Evolutionary conservation across 2,888 invertebrate species (phyloP).

Genomic region (Calliphora vomitoria): DNA sequence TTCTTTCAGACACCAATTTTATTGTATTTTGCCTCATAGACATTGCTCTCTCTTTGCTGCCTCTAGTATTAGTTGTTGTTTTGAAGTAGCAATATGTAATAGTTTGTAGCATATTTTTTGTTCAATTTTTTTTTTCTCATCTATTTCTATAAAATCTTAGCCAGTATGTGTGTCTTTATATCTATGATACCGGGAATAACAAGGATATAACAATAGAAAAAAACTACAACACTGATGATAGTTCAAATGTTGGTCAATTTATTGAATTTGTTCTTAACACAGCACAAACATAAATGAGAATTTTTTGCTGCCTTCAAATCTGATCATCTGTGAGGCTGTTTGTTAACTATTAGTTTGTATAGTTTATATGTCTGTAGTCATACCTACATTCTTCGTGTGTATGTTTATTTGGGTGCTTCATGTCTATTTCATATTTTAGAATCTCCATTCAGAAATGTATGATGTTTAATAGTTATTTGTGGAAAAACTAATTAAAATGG

Average conservation of each 20-base stretch:
- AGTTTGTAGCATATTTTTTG: constrained; percentile 44
- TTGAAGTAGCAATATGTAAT: constrained; percentile 43
- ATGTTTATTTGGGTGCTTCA: too few species aligned
- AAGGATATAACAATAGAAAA: constrained; percentile 19
- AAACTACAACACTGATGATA: constrained; percentile 72
- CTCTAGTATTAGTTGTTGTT: constrained; percentile 4
- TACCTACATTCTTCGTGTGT: background rate
- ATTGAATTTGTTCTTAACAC: constrained; percentile 78
- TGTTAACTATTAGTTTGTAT: constrained; percentile 10
- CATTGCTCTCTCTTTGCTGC: background rate
- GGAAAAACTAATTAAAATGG: too few species aligned
- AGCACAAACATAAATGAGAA: background rate
- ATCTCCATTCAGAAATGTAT: too few species aligned
- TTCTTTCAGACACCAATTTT: constrained; percentile 10
- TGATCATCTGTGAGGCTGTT: constrained; percentile 40
- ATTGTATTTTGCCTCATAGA: background rate
- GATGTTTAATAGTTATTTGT: too few species aligned
- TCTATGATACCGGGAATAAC: constrained; percentile 25
- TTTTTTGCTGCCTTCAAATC: constrained; percentile 53
- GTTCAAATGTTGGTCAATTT: constrained; percentile 80
- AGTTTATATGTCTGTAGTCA: too few species aligned
- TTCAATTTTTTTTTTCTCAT: background rate
- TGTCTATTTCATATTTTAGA: too few species aligned
- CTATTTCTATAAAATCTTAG: constrained; percentile 29
- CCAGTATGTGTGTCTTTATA: constrained; percentile 23